These are phyloP conservation scores for Pycnonotus jocosus DNA, from an alignment of 2,113 vertebrate species.

Conservation along the genomic window DNA sequence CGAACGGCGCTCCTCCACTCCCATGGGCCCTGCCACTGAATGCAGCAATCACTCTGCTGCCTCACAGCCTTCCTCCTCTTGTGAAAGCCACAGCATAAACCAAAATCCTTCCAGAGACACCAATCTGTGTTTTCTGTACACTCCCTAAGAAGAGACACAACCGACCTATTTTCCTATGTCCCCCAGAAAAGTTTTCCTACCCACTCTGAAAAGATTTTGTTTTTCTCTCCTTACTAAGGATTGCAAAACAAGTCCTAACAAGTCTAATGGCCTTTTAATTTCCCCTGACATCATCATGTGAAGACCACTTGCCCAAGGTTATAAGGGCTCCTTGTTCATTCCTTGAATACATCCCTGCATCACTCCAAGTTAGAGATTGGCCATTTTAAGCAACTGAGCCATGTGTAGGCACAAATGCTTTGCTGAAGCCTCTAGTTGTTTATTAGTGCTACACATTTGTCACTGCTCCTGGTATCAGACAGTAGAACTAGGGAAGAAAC, in stretches of 20 bases:
- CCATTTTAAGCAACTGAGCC: neutral
- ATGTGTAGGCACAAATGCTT: neutral
- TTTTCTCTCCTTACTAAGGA: neutral
- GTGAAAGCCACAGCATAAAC: neutral
- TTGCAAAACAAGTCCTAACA: neutral
- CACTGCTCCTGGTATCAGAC: neutral
- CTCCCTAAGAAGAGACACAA: neutral
- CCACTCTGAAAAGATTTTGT: neutral
- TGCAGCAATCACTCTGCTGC: neutral
- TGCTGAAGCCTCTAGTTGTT: neutral
- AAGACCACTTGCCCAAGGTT: neutral
- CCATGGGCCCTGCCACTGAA: neutral
- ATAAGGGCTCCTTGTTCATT: neutral
- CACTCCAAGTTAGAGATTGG: neutral
- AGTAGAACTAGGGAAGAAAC: neutral
- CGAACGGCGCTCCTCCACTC: accelerated
- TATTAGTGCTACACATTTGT: neutral
- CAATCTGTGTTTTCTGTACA: neutral
- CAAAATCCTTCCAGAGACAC: neutral
- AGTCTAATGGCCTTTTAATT: neutral
- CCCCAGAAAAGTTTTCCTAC: neutral
- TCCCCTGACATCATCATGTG: neutral
- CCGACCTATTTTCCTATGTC: neutral
- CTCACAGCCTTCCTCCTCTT: neutral
- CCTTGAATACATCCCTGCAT: neutral